phyloP scores from a whole-genome alignment of 2,888 invertebrate species.

The Agrypnus murinus region DNA sequence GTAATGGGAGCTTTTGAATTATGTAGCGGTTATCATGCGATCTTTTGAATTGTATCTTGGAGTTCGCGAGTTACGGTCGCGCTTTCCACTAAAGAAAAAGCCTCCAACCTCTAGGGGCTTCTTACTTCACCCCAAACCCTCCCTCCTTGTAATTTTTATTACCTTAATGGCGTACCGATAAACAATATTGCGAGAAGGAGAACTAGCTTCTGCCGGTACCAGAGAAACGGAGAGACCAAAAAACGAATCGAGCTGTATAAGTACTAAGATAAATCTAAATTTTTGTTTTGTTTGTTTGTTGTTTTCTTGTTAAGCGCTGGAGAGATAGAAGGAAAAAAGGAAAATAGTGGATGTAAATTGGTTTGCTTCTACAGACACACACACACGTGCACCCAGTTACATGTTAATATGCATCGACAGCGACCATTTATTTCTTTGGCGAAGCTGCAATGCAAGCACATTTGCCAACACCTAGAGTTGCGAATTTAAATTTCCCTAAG shows the following conservation, averaged over 20 bases:
- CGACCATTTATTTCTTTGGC: slow-evolving; percentile 60
- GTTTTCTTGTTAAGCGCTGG: slow-evolving; percentile 17
- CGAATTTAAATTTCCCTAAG: slow-evolving; percentile 64
- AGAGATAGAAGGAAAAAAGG: slow-evolving; percentile 20
- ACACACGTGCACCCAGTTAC: slow-evolving; percentile 42
- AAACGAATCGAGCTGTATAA: slow-evolving; percentile 9
- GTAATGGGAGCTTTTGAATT: slow-evolving; percentile 49
- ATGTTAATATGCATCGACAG: slow-evolving; percentile 59
- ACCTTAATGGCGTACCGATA: slow-evolving; percentile 23
- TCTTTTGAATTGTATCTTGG: slow-evolving; percentile 39
- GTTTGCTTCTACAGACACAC: slow-evolving; percentile 14
- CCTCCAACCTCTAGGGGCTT: slow-evolving; percentile 9
- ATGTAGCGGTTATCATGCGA: slow-evolving; percentile 37
- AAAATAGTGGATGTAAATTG: slow-evolving; percentile 33
- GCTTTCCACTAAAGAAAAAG: not conserved
- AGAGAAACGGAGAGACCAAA: not conserved
- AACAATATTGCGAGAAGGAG: slow-evolving; percentile 22
- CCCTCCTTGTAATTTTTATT: slow-evolving; percentile 35
- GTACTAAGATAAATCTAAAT: slow-evolving; percentile 27
- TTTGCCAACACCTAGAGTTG: slow-evolving; percentile 62
- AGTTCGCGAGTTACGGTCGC: slow-evolving; percentile 1
- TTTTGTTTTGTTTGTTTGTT: slow-evolving; percentile 6
- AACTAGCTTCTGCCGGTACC: too few species aligned
- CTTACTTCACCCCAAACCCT: slow-evolving; percentile 4
- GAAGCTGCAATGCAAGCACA: slow-evolving; percentile 57